These are phyloP conservation scores for Oegoconia quadripuncta DNA, from an alignment of 2,888 invertebrate species.

Conservation along the genomic window DNA sequence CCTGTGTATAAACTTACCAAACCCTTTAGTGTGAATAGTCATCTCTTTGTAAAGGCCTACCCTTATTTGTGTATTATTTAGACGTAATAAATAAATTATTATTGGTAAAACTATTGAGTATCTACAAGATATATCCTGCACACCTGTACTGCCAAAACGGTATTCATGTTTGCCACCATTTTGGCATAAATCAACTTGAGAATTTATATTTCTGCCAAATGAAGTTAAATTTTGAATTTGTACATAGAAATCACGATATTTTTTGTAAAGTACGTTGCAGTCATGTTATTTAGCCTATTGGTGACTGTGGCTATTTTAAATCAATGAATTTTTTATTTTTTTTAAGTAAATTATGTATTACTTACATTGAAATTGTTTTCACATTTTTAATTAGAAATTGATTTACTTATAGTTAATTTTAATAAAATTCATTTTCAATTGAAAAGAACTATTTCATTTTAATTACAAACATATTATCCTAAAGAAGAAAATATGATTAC, in stretches of 20 bases:
- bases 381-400: constrained; percentile 9
- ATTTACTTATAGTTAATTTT: constrained; percentile 13
- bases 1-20: no score
- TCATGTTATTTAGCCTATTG: neutral
- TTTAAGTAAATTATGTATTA: neutral
- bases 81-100: no score
- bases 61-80: no score
- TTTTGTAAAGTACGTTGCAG: constrained; percentile 10
- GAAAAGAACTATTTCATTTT: no score
- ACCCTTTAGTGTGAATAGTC: no score
- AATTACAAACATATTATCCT: no score
- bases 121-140: no score
- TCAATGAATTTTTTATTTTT: neutral
- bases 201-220: constrained; percentile 16
- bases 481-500: no score
- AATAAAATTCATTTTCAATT: constrained; percentile 9
- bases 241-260: constrained; percentile 14
- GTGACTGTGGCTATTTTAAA: neutral
- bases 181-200: constrained; percentile 9
- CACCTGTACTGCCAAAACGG: no score
- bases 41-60: no score
- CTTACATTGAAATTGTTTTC: constrained; percentile 19
- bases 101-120: no score
- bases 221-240: constrained; percentile 6
- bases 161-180: no score